phyloP scores from a whole-genome alignment of 1,140 invertebrate species.

The Steinernema khuongi region DNA sequence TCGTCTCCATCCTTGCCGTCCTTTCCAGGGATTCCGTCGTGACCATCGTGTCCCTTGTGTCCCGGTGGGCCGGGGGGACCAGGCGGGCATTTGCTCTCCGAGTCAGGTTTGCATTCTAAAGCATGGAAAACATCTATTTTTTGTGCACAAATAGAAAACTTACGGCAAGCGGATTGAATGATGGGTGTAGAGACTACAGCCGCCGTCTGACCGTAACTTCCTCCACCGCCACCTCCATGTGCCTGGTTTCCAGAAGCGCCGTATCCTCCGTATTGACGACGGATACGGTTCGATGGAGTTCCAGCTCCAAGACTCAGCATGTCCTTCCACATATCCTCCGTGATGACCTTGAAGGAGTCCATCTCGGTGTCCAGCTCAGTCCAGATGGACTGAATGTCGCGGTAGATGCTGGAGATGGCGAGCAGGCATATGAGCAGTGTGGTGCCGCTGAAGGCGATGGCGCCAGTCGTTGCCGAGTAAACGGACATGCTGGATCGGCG shows the following conservation, averaged over 20 bases:
- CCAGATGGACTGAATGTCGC: constrained; percentile 34
- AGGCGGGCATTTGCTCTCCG: constrained; percentile 38
- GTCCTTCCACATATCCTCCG: constrained; percentile 42
- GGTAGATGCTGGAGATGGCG: constrained; percentile 38
- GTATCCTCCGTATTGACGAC: constrained; percentile 45
- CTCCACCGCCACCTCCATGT: not conserved
- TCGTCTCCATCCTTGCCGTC: constrained; percentile 37
- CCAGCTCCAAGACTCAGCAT: constrained; percentile 41
- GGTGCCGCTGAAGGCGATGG: constrained; percentile 33
- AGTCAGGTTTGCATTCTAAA: constrained; percentile 27
- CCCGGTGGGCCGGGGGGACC: constrained; percentile 39
- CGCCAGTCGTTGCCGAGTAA: constrained; percentile 29
- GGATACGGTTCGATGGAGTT: constrained; percentile 26
- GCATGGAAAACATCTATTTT: not conserved
- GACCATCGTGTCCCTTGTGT: constrained; percentile 26
- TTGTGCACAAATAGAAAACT: constrained; percentile 14
- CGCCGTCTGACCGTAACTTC: not conserved
- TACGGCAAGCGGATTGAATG: constrained; percentile 29
- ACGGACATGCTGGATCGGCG: constrained; percentile 24
- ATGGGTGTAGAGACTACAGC: constrained; percentile 14
- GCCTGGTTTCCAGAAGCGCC: constrained; percentile 29
- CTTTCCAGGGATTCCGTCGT: constrained; percentile 27
- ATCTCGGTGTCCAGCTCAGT: constrained; percentile 38
- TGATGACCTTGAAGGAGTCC: constrained; percentile 26
- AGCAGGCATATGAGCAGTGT: constrained; percentile 34